These are phyloP conservation scores for Actenoides hombroni DNA, from an alignment of 2,113 vertebrate species.

Conservation along the genomic window DNA sequence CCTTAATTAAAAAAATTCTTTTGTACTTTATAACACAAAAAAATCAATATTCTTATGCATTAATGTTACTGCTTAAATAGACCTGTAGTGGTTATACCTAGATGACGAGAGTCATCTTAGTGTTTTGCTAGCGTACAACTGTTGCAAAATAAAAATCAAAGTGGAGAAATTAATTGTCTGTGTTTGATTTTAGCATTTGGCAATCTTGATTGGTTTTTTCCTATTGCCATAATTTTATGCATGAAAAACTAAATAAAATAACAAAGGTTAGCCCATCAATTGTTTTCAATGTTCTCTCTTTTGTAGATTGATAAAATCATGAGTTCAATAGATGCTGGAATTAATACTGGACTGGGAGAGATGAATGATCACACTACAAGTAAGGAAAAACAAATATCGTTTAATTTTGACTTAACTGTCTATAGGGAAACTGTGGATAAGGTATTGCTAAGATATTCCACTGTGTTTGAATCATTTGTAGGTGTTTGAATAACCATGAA, in stretches of 20 bases:
- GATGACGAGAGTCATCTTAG: neutral
- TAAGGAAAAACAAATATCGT: conserved; percentile 65
- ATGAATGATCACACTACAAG: conserved; percentile 81
- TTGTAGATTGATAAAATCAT: conserved; percentile 97
- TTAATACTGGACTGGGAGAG: conserved; percentile 84
- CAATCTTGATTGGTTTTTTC: neutral
- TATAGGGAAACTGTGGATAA: neutral
- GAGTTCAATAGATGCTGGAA: conserved; percentile 94
- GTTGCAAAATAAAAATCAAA: neutral
- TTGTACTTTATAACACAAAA: neutral
- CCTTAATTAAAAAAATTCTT: neutral
- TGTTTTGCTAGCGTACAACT: neutral
- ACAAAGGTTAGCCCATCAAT: neutral
- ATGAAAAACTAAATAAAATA: conserved; percentile 2
- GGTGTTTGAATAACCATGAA: conserved; percentile 18
- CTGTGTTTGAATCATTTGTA: conserved; percentile 4
- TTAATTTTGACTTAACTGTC: conserved; percentile 1
- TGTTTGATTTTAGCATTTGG: neutral
- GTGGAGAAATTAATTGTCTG: neutral
- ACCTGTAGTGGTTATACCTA: neutral
- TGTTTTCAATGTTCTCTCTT: conserved; percentile 42
- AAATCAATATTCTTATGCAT: neutral
- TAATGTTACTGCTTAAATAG: neutral
- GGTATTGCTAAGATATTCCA: neutral
- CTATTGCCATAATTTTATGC: neutral